Conservation (phyloP, 2,113 vertebrate genomes). For the Chrysochloris asiatica region DNA sequence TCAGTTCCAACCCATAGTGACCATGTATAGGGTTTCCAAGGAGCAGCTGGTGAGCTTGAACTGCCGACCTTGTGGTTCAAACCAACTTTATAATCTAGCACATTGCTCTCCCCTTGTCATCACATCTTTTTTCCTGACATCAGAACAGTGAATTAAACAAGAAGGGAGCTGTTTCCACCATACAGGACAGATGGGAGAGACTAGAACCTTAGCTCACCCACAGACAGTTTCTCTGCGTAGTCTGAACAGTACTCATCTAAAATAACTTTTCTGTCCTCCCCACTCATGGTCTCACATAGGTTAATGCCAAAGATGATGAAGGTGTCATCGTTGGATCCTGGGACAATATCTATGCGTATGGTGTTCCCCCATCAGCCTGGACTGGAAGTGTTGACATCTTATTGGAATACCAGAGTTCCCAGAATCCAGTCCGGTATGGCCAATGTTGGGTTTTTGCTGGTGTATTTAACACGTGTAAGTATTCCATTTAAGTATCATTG, state of each 20-base stretch:
- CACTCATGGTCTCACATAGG: slow-evolving; percentile 78
- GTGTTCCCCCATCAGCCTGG: slow-evolving; percentile 95
- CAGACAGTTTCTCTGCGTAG: neutral
- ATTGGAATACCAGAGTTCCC: slow-evolving; percentile 86
- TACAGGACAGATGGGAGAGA: neutral
- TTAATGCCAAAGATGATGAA: slow-evolving; percentile 93
- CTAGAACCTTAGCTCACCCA: neutral
- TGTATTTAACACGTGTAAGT: slow-evolving; percentile 97
- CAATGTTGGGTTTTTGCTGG: slow-evolving; percentile 99
- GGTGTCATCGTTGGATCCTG: slow-evolving; percentile 95
- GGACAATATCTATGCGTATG: slow-evolving; percentile 90
- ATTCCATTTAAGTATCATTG: neutral
- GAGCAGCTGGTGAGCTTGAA: too few relatives aligned
- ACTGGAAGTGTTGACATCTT: slow-evolving; percentile 97
- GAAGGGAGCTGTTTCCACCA: neutral
- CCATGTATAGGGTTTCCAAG: too few relatives aligned
- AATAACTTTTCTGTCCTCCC: neutral
- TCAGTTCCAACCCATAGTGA: too few relatives aligned
- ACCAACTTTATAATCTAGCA: too few relatives aligned
- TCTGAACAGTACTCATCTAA: neutral
- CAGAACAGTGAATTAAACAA: neutral
- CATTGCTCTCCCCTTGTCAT: too few relatives aligned
- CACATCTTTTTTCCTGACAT: neutral
- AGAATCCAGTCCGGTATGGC: slow-evolving; percentile 90
- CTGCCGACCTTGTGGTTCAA: too few relatives aligned